These are phyloP conservation scores for Antechinus stuartii DNA, from an alignment of 2,113 vertebrate species.

Conservation along the genomic window DNA sequence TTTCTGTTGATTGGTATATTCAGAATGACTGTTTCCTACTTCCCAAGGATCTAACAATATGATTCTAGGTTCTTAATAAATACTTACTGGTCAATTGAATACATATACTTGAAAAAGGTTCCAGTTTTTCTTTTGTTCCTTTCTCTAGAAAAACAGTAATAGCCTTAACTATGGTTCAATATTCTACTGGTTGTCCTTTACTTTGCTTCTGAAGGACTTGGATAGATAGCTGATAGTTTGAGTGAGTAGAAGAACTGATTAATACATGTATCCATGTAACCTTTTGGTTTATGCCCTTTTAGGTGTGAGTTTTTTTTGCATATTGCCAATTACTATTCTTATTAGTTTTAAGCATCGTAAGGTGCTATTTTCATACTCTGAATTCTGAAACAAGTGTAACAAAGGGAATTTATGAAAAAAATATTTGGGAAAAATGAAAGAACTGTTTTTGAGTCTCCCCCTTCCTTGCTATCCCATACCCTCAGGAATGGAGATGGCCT, in stretches of 20 bases:
- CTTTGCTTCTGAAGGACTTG: not conserved
- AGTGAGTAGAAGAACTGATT: not conserved
- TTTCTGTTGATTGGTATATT: not conserved
- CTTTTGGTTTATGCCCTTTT: not conserved
- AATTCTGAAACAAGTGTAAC: not conserved
- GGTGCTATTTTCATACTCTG: not conserved
- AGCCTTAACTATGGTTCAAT: not conserved
- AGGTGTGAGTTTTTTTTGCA: not conserved
- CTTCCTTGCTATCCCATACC: not conserved
- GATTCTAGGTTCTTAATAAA: not conserved
- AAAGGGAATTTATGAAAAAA: not conserved
- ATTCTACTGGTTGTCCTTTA: not conserved
- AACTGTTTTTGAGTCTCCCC: not conserved
- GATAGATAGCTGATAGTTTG: not conserved
- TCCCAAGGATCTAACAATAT: not conserved
- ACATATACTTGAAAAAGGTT: not conserved
- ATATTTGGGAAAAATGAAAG: not conserved
- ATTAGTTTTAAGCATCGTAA: not conserved
- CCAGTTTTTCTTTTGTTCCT: not conserved
- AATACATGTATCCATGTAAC: not conserved
- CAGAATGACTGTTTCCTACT: not conserved
- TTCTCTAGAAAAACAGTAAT: not conserved
- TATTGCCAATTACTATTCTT: not conserved
- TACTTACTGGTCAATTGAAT: not conserved
- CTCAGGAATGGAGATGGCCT: not conserved